phyloP scores from a whole-genome alignment of 2,797 vertebrate species.

The Picus viridis region DNA sequence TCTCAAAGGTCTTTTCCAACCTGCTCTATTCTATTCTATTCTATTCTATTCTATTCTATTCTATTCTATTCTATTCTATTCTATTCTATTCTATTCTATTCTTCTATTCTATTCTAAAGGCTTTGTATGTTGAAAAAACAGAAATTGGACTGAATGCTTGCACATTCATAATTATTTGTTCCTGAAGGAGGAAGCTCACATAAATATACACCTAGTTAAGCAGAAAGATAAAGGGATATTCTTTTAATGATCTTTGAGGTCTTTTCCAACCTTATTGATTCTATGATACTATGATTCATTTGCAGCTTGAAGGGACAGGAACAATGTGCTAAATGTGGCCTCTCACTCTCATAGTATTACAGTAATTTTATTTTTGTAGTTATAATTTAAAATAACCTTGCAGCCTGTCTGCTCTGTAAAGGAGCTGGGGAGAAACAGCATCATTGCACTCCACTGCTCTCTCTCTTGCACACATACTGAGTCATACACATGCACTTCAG shows the following conservation, averaged over 20 bases:
- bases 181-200: not conserved
- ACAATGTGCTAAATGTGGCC: not conserved
- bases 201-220: not conserved
- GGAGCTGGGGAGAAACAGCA: not conserved
- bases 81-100: too few species aligned
- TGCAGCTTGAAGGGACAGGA: not conserved
- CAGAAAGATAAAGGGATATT: not conserved
- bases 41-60: too few species aligned
- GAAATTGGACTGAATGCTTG: not conserved
- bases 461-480: constrained; percentile 11
- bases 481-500: not conserved
- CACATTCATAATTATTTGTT: not conserved
- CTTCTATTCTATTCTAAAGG: too few species aligned
- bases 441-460: not conserved
- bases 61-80: too few species aligned
- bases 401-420: not conserved
- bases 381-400: not conserved
- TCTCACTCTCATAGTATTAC: not conserved
- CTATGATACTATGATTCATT: not conserved
- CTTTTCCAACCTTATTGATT: too few species aligned
- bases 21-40: too few species aligned
- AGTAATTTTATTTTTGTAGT: not conserved
- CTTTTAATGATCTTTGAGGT: not conserved
- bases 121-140: not conserved
- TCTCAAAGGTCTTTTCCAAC: too few species aligned